Conservation (phyloP, 2,113 vertebrate species). For the Colius striatus region DNA sequence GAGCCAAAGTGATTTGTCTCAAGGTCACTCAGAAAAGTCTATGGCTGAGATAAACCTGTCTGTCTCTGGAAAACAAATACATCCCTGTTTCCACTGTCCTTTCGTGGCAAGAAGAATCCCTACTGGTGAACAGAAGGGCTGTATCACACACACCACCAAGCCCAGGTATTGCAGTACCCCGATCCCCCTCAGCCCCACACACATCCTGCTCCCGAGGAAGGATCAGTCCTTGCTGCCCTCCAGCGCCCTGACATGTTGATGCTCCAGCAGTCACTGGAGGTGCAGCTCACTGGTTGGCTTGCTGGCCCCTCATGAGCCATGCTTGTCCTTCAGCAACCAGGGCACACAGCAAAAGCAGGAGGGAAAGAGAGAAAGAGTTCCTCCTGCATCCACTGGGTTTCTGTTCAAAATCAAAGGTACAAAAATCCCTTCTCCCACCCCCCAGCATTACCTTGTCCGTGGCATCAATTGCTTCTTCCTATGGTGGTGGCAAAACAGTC, state of each 20-base stretch:
- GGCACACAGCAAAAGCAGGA: not conserved
- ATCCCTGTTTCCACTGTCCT: not conserved
- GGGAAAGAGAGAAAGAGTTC: not conserved
- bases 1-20: conserved; percentile 35
- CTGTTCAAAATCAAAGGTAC: not conserved
- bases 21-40: conserved; percentile 63
- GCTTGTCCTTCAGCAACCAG: not conserved
- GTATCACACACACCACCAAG: not conserved
- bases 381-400: not conserved
- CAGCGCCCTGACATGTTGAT: not conserved
- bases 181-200: not conserved
- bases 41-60: not conserved
- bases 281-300: not conserved
- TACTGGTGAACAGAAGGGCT: not conserved
- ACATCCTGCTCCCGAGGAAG: not conserved
- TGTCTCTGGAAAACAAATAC: conserved; percentile 17
- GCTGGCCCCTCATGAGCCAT: not conserved
- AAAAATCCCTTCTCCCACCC: not conserved
- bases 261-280: not conserved
- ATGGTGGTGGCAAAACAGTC: not conserved
- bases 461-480: not conserved
- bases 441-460: conserved; percentile 15
- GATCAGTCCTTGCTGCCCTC: not conserved
- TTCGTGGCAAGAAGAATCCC: not conserved
- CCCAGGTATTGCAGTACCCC: not conserved